A percentile compares a stretch with the other conserved stretches of the same genome.
Evolutionary conservation across 2,888 invertebrate genomes (phyloP).

Genomic region (Lymantria dispar): DNA sequence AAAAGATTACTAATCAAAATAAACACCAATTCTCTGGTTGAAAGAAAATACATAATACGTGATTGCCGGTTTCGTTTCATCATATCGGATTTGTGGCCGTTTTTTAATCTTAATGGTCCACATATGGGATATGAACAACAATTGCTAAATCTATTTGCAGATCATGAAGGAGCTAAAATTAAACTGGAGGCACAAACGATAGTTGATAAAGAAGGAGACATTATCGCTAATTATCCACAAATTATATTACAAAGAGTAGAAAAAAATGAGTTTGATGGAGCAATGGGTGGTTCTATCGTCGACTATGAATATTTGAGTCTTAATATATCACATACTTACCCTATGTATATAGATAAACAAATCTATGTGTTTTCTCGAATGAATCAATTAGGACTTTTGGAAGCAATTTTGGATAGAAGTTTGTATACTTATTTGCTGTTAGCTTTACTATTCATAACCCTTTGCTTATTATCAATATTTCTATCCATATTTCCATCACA

Average conservation of each 20-base stretch:
- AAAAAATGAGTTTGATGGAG: constrained; percentile 37
- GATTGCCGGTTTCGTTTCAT: constrained; percentile 31
- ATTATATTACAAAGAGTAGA: constrained; percentile 29
- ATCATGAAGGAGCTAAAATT: constrained; percentile 24
- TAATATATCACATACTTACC: constrained; percentile 27
- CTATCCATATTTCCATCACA: constrained; percentile 30
- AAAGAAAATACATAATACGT: background rate
- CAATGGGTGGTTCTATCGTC: constrained; percentile 8
- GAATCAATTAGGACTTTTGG: constrained; percentile 20
- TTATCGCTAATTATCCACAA: constrained; percentile 6
- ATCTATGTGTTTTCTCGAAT: constrained; percentile 20
- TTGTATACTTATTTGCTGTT: constrained; percentile 5
- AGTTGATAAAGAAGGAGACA: constrained; percentile 32
- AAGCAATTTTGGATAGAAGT: constrained; percentile 14
- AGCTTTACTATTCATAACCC: constrained; percentile 22
- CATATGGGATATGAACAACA: constrained; percentile 32
- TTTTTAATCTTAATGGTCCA: constrained; percentile 28
- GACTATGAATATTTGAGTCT: background rate
- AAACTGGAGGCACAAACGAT: constrained; percentile 26
- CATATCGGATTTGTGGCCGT: constrained; percentile 36
- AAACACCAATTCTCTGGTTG: background rate
- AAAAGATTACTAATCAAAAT: background rate
- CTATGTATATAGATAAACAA: constrained; percentile 23
- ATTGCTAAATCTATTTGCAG: constrained; percentile 28
- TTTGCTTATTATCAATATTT: constrained; percentile 20